phyloP scores from a whole-genome alignment of 2,888 invertebrate genomes.

The Drepana falcataria region DNA sequence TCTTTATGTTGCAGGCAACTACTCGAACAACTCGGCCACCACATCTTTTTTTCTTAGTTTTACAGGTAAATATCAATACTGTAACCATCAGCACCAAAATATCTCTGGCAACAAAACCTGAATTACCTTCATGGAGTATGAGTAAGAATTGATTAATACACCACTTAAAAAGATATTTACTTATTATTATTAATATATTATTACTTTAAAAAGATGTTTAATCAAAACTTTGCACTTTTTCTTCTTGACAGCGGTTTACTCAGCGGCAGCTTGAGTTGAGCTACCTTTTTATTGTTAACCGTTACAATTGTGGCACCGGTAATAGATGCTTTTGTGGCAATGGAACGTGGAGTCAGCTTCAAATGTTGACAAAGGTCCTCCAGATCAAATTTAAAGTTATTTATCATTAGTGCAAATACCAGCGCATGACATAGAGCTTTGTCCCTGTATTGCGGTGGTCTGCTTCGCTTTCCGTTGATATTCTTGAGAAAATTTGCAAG shows the following conservation, averaged over 20 bases:
- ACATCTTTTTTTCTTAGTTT: too few relatives aligned
- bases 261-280: conserved; percentile 56
- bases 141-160: too few relatives aligned
- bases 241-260: conserved; percentile 34
- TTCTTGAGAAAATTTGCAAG: conserved; percentile 42
- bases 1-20: too few relatives aligned
- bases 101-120: too few relatives aligned
- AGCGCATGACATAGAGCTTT: conserved; percentile 57
- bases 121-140: too few relatives aligned
- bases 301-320: conserved; percentile 45
- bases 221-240: conserved; percentile 49
- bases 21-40: too few relatives aligned
- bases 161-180: too few relatives aligned
- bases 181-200: too few relatives aligned
- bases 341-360: conserved; percentile 41
- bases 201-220: conserved; percentile 6
- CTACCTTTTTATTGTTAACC: conserved; percentile 35
- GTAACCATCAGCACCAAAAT: too few relatives aligned
- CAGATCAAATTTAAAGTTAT: conserved; percentile 51
- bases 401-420: conserved; percentile 54
- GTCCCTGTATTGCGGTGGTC: conserved; percentile 54
- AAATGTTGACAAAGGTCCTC: conserved; percentile 41
- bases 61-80: too few relatives aligned
- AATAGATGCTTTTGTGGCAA: conserved; percentile 41
- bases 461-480: conserved; percentile 30